These are phyloP conservation scores for Eupithecia inturbata DNA, from an alignment of 2,888 invertebrate species.

Conservation along the genomic window DNA sequence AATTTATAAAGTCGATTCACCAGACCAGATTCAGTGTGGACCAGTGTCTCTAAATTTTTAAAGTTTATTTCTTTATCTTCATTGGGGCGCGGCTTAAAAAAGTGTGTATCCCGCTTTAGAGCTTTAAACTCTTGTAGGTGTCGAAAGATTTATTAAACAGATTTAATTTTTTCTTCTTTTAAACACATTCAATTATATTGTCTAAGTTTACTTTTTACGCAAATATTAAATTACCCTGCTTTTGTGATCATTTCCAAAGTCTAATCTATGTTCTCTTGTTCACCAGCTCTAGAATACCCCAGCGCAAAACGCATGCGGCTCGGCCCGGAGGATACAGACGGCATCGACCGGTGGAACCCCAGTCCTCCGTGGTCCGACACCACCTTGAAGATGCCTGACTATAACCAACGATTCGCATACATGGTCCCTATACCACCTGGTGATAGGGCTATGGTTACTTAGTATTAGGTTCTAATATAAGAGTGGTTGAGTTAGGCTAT, in stretches of 20 bases:
- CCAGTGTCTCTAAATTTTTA: too few relatives aligned
- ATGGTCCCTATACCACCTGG: conserved; percentile 88
- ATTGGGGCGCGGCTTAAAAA: too few relatives aligned
- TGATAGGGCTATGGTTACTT: conserved; percentile 68
- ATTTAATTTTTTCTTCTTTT: too few relatives aligned
- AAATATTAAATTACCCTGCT: too few relatives aligned
- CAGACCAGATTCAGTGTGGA: too few relatives aligned
- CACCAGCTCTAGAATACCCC: conserved; percentile 71
- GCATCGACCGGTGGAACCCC: conserved; percentile 93
- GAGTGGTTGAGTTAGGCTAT: neutral
- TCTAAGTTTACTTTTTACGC: too few relatives aligned
- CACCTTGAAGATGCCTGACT: conserved; percentile 90
- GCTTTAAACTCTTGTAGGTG: too few relatives aligned
- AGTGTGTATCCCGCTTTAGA: too few relatives aligned
- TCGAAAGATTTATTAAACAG: too few relatives aligned
- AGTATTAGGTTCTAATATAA: neutral
- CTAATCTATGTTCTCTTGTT: neutral
- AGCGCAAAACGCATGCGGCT: conserved; percentile 73
- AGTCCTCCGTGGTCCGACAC: conserved; percentile 95
- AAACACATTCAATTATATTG: too few relatives aligned
- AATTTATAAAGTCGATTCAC: too few relatives aligned
- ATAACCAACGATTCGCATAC: conserved; percentile 91
- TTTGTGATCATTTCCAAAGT: neutral
- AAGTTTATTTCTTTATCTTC: too few relatives aligned
- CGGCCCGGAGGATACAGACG: conserved; percentile 80